phyloP scores from a whole-genome alignment of 1,140 invertebrate genomes.

The Drosophila chauvacae region DNA sequence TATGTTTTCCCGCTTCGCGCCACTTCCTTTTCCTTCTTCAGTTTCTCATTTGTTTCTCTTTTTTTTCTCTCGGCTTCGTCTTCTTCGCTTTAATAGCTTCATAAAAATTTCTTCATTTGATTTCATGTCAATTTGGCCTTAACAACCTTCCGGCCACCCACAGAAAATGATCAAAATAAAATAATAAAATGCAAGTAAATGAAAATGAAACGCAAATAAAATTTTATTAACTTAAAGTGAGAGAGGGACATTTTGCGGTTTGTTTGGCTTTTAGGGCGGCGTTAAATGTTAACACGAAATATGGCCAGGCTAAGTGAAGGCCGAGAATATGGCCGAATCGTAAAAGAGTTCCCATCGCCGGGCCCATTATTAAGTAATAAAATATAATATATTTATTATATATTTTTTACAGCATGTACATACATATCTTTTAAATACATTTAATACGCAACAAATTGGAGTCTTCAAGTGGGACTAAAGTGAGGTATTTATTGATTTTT shows the following conservation, averaged over 20 bases:
- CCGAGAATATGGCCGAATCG: background rate
- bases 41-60: conserved; percentile 39
- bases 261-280: conserved; percentile 50
- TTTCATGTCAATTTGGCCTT: conserved; percentile 70
- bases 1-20: conserved; percentile 23
- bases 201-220: conserved; percentile 78
- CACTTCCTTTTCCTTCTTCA: conserved; percentile 2
- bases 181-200: conserved; percentile 77
- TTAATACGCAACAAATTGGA: background rate
- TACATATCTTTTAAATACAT: background rate
- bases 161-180: conserved; percentile 68
- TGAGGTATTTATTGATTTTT: background rate
- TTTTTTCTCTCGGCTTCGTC: conserved; percentile 6
- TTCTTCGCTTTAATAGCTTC: conserved; percentile 53
- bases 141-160: conserved; percentile 4
- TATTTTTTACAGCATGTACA: background rate
- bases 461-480: background rate
- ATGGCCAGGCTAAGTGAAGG: conserved; percentile 31
- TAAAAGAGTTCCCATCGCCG: conserved; percentile 7
- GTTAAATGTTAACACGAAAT: conserved; percentile 73
- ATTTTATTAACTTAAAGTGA: conserved; percentile 67
- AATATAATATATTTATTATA: background rate
- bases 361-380: conserved; percentile 12
- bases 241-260: conserved; percentile 10
- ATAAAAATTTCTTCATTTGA: conserved; percentile 69